Base-by-base conservation (phyloP, 2,888 invertebrate genomes). In the Aphelenchoides bicaudatus region DNA sequence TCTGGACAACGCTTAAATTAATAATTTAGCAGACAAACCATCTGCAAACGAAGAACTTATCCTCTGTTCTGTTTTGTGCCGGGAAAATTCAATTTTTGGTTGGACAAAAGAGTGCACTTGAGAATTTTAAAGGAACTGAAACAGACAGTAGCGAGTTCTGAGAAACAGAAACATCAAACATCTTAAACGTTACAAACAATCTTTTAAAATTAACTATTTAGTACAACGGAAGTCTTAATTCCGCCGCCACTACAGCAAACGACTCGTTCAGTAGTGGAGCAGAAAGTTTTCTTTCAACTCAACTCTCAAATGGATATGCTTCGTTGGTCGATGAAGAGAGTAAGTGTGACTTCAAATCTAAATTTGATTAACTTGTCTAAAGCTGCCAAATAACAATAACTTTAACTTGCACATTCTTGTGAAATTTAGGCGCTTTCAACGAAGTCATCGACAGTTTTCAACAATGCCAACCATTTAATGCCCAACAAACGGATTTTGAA, bases 341-440 rank as follows among this genome's bases (percentile, higher is more conserved):
- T 13, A 16, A 13, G 16, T 34, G 13, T 13, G 34, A 34, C 16
- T 34, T 13, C 34, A 34, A 34, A 16, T 34, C n/a, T n/a, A n/a
- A 34, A 34, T 13, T 16, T 13, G 13, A 34, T 34, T 34, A 34
- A 34, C 13, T 34, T 34, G 13, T 34, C 13, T 13, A 34, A 13
- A 34, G 34, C 16, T 19, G 25, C 10, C 8, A 19, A n/a, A 25
- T 10, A n/a, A 43, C 8, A 19, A 43, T 21, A 43, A 10, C 25
- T 43, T 25, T 43, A 6, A 21, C 25, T 43, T 43, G 16, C 43
- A n/a, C 23, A 43, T 21, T n/a, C 8, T 13, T 2, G 13, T 21
- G 49, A 16, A 21, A 37, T 49, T 49, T 37, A 49, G 49, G 38
- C 49, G n/a, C 21, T 13, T 49, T 37, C 49, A 37, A 49, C 21